Conservation (phyloP, 2,888 invertebrate species). For the Geophilus truncorum region DNA sequence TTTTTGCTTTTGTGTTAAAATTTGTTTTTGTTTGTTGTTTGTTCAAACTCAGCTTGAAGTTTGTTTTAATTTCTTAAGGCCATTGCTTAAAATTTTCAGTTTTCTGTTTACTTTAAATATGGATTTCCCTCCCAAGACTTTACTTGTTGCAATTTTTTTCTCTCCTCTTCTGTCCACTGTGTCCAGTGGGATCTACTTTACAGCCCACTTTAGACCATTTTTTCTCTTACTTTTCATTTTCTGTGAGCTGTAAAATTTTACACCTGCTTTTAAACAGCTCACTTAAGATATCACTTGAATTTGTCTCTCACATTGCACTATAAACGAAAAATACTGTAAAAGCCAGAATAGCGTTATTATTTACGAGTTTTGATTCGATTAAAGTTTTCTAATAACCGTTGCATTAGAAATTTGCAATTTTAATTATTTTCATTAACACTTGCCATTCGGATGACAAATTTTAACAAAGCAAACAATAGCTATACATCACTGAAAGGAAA, state of each 20-base stretch:
- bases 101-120: neutral
- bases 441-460: no score
- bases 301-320: neutral
- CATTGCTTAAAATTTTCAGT: neutral
- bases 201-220: neutral
- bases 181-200: neutral
- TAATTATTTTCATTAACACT: no score
- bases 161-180: neutral
- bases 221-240: neutral
- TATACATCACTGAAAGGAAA: no score
- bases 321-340: neutral
- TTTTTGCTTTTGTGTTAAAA: no score
- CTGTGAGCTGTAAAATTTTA: conserved; percentile 1
- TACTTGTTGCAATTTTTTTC: neutral
- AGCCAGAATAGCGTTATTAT: no score
- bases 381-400: no score
- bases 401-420: no score
- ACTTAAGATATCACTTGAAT: neutral
- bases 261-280: neutral
- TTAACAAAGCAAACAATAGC: no score
- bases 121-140: neutral
- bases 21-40: no score
- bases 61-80: neutral
- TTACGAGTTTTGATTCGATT: no score
- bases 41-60: no score